Evolutionary conservation across 92 coral and sea anemone species (phyloP).

Genomic region (Bergia puertoricense): DNA sequence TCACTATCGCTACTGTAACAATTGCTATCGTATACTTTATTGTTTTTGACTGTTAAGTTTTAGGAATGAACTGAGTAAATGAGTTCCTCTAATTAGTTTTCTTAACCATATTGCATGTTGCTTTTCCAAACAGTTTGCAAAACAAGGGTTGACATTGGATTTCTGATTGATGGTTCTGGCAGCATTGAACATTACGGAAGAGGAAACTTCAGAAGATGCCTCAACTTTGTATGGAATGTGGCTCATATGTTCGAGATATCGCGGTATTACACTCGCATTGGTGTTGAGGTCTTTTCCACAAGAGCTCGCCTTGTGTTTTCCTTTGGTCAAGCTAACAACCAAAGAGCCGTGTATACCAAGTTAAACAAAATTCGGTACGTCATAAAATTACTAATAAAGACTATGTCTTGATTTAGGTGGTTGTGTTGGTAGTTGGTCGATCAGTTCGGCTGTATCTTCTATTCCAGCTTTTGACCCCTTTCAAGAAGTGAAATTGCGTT

Average conservation of each 20-base stretch:
- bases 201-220: slow-evolving; percentile 16
- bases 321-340: slow-evolving; percentile 9
- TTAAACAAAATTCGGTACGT: background rate
- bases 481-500: too few relatives aligned
- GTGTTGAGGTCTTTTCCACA: background rate
- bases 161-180: slow-evolving; percentile 8
- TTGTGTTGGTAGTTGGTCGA: too few relatives aligned
- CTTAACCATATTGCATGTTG: background rate
- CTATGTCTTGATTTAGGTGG: too few relatives aligned
- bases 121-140: slow-evolving; percentile 1
- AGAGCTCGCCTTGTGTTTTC: background rate
- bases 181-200: slow-evolving; percentile 10
- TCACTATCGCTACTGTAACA: too few relatives aligned
- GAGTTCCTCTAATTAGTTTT: too few relatives aligned
- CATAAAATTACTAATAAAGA: background rate
- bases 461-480: too few relatives aligned
- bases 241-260: background rate
- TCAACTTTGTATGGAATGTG: slow-evolving; percentile 9
- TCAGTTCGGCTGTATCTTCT: too few relatives aligned
- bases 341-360: background rate
- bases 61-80: too few relatives aligned
- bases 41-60: too few relatives aligned
- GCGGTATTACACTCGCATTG: background rate
- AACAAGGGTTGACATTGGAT: background rate
- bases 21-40: too few relatives aligned